Percentiles rank a stretch among this genome's conserved stretches.
These are phyloP conservation scores for Pilophorus perplexus DNA, from an alignment of 2,888 invertebrate genomes.

Conservation along the genomic window DNA sequence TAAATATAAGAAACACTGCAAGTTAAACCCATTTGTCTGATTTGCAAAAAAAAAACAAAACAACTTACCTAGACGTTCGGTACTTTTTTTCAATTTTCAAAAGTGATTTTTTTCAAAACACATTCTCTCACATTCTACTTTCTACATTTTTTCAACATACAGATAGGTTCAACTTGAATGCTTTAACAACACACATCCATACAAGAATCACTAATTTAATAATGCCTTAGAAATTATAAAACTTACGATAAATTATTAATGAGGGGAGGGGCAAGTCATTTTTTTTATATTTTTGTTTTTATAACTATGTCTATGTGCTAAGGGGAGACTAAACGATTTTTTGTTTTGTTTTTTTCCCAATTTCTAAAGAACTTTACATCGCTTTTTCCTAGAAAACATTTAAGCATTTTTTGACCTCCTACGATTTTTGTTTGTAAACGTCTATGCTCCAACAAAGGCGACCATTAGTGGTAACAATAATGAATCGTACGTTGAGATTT, in stretches of 20 bases:
- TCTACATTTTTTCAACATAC: slow-evolving; percentile 36
- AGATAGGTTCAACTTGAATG: slow-evolving; percentile 46
- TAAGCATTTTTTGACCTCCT: slow-evolving; percentile 17
- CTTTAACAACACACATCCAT: slow-evolving; percentile 46
- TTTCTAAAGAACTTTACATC: slow-evolving; percentile 37
- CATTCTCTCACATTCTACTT: too few species aligned
- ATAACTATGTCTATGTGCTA: slow-evolving; percentile 44
- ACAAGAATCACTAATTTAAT: slow-evolving; percentile 45
- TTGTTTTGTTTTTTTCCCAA: slow-evolving; percentile 21
- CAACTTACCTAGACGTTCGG: too few species aligned
- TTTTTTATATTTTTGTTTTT: slow-evolving; percentile 30
- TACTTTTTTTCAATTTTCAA: too few species aligned
- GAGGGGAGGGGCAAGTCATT: slow-evolving; percentile 46
- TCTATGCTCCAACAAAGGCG: slow-evolving; percentile 25
- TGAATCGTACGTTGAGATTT: neutral
- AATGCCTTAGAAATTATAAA: slow-evolving; percentile 47
- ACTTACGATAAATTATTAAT: slow-evolving; percentile 46
- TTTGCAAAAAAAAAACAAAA: too few species aligned
- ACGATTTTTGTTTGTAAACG: slow-evolving; percentile 28
- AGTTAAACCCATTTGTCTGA: slow-evolving; percentile 46
- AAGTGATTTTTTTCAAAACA: too few species aligned
- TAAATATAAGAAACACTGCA: slow-evolving; percentile 44
- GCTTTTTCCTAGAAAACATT: slow-evolving; percentile 32
- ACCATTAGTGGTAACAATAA: slow-evolving; percentile 26
- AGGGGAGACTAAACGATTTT: slow-evolving; percentile 40